Conservation (phyloP, 2,888 invertebrate genomes). For the Tholera decimalis region DNA sequence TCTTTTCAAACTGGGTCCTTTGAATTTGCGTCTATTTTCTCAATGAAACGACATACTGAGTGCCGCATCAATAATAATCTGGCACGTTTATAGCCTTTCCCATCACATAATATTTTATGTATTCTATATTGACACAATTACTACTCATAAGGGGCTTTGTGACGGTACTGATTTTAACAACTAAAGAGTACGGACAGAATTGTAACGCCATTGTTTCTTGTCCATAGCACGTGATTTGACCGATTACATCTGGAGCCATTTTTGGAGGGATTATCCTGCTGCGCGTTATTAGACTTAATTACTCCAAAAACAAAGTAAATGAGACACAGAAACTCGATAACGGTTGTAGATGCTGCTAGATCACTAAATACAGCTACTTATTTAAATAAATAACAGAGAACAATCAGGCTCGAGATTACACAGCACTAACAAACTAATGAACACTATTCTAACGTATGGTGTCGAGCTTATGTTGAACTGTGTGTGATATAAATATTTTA, state of each 20-base stretch:
- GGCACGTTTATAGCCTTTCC: slow-evolving; percentile 57
- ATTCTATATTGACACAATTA: slow-evolving; percentile 54
- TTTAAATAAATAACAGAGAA: slow-evolving; percentile 65
- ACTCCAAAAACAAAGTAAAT: slow-evolving; percentile 58
- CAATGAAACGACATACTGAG: slow-evolving; percentile 51
- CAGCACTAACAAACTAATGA: slow-evolving; percentile 85
- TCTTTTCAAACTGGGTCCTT: slow-evolving; percentile 20
- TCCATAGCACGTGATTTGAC: slow-evolving; percentile 62
- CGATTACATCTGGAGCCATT: slow-evolving; percentile 63
- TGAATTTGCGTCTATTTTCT: slow-evolving; percentile 16
- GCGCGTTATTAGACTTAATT: slow-evolving; percentile 60
- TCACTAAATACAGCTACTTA: slow-evolving; percentile 61
- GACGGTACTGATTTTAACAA: slow-evolving; percentile 60
- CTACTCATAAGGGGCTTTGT: slow-evolving; percentile 46
- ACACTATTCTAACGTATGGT: slow-evolving; percentile 79
- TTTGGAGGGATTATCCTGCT: slow-evolving; percentile 63
- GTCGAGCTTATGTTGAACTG: slow-evolving; percentile 79
- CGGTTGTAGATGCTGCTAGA: slow-evolving; percentile 66
- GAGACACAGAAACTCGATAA: slow-evolving; percentile 57
- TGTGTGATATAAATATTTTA: slow-evolving; percentile 88
- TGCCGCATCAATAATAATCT: slow-evolving; percentile 44
- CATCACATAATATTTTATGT: slow-evolving; percentile 52
- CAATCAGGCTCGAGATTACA: slow-evolving; percentile 74
- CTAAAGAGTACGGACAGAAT: slow-evolving; percentile 55
- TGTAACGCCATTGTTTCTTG: slow-evolving; percentile 59